Conservation (phyloP, 2,888 invertebrate species). For the Erebia palarica region DNA sequence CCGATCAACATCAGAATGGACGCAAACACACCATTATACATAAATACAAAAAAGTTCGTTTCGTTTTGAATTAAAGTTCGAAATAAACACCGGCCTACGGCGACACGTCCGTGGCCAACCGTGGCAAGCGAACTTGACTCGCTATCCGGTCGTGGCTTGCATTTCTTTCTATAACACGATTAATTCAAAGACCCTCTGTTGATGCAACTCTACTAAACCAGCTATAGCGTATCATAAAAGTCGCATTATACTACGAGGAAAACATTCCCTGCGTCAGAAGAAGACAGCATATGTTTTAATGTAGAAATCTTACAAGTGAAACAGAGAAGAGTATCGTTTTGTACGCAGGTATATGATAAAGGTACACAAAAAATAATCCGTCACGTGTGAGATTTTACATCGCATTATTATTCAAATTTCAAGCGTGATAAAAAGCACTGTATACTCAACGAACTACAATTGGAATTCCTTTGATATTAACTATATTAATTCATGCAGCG, state of each 20-base stretch:
- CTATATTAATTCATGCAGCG: background rate
- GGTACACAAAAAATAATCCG: constrained; percentile 43
- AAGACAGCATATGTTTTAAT: constrained; percentile 41
- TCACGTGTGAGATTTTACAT: constrained; percentile 53
- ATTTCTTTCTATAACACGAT: constrained; percentile 61
- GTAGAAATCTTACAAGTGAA: constrained; percentile 17
- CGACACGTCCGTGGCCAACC: constrained; percentile 66
- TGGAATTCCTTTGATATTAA: constrained; percentile 14
- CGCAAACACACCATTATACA: constrained; percentile 62
- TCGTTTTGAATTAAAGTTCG: constrained; percentile 64
- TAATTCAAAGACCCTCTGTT: constrained; percentile 51
- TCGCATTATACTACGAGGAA: constrained; percentile 53
- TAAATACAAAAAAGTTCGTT: constrained; percentile 54
- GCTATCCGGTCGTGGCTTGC: constrained; percentile 52
- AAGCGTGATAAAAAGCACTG: constrained; percentile 16
- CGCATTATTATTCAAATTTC: constrained; percentile 32
- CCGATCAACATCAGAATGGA: constrained; percentile 55
- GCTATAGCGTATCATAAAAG: constrained; percentile 47
- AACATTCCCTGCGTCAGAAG: constrained; percentile 54
- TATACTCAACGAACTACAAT: constrained; percentile 2
- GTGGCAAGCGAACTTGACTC: constrained; percentile 66
- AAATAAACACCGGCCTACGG: constrained; percentile 60
- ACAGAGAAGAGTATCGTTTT: constrained; percentile 35
- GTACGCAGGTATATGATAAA: constrained; percentile 39
- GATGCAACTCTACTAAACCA: constrained; percentile 39